These are phyloP conservation scores for Tympanoctomys barrerae DNA, from an alignment of 2,797 vertebrate species.

Conservation along the genomic window DNA sequence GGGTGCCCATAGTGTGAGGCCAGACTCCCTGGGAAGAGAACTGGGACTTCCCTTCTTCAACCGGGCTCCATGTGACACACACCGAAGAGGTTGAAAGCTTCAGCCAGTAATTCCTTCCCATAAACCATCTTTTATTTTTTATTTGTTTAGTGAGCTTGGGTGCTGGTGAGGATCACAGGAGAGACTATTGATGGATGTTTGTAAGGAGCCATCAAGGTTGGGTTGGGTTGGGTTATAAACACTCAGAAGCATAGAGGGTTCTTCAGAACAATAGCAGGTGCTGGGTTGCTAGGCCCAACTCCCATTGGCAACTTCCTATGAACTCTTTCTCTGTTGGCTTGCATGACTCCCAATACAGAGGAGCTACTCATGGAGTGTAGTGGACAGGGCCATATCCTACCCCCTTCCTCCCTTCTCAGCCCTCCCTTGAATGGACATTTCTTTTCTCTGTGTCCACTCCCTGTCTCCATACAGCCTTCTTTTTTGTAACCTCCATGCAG, in stretches of 20 bases:
- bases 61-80: not conserved
- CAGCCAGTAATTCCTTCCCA: not conserved
- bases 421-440: fast-evolving
- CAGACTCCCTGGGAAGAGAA: not conserved
- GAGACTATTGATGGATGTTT: fast-evolving
- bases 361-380: not conserved
- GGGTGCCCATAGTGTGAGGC: not conserved
- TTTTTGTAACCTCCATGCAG: no score
- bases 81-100: not conserved
- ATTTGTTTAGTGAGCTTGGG: not conserved
- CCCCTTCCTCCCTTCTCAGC: not conserved
- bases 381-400: fast-evolving
- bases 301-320: fast-evolving
- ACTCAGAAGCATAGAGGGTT: not conserved
- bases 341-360: fast-evolving
- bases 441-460: fast-evolving
- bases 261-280: not conserved
- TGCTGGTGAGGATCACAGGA: fast-evolving
- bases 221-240: not conserved
- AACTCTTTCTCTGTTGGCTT: not conserved
- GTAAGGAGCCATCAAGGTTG: not conserved
- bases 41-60: no score
- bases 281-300: fast-evolving
- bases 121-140: not conserved
- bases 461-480: not conserved